Evolutionary conservation across 1,140 invertebrate genomes (phyloP).

Genomic region (Neodiprion pinetum): DNA sequence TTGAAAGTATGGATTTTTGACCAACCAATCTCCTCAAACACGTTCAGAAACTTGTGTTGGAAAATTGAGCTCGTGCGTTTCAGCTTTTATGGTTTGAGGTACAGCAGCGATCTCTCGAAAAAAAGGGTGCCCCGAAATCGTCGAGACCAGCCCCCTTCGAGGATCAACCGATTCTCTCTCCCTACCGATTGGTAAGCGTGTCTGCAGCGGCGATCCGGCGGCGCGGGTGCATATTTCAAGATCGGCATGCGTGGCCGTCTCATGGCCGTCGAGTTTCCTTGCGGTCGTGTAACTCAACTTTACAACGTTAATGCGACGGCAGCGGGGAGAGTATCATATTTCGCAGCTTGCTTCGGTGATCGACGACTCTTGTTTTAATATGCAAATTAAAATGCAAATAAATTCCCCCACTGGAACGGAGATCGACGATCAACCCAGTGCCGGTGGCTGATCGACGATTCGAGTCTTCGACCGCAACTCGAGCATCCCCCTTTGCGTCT

Average conservation of each 20-base stretch:
- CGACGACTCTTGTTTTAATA: slow-evolving; percentile 53
- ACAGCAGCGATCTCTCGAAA: too few relatives aligned
- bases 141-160: too few relatives aligned
- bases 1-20: too few relatives aligned
- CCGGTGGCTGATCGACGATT: background rate
- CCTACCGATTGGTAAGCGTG: background rate
- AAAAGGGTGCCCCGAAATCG: too few relatives aligned
- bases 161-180: background rate
- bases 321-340: slow-evolving; percentile 49
- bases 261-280: slow-evolving; percentile 59
- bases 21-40: too few relatives aligned
- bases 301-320: slow-evolving; percentile 56
- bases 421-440: background rate
- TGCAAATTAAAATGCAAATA: slow-evolving; percentile 61
- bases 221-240: slow-evolving; percentile 58
- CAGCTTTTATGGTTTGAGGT: too few relatives aligned
- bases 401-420: slow-evolving; percentile 20
- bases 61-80: too few relatives aligned
- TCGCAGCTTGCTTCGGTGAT: slow-evolving; percentile 44
- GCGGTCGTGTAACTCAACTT: slow-evolving; percentile 57
- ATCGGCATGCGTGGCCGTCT: slow-evolving; percentile 60
- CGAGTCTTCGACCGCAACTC: background rate
- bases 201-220: slow-evolving; percentile 39
- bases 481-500: too few relatives aligned
- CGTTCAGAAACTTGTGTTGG: too few relatives aligned